Conservation (phyloP, 2,888 invertebrate genomes). For the Nasonia oneida region DNA sequence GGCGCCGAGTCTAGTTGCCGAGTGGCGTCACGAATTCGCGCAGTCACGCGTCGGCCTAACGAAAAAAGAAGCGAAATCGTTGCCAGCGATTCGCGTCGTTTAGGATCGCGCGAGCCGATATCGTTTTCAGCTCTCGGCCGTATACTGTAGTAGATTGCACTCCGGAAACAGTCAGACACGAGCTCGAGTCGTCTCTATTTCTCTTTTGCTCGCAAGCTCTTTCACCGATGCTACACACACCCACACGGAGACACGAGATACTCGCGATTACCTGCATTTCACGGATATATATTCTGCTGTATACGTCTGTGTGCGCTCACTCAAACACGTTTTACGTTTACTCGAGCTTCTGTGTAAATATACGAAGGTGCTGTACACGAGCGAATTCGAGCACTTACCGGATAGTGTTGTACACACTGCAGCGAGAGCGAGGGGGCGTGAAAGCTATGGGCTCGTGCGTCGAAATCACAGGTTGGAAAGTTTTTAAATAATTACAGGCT, state of each 20-base stretch:
- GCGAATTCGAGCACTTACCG: not conserved
- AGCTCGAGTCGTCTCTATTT: conserved; percentile 4
- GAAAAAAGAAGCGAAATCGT: conserved; percentile 26
- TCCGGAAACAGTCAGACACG: conserved; percentile 31
- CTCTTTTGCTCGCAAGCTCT: not conserved
- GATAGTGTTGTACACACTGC: conserved; percentile 35
- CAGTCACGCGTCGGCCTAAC: conserved; percentile 44
- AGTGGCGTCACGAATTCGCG: conserved; percentile 54
- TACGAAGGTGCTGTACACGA: not conserved
- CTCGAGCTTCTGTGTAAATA: not conserved
- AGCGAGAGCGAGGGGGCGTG: not conserved
- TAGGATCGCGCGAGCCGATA: conserved; percentile 9
- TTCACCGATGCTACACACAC: not conserved
- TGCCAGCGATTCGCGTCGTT: conserved; percentile 46
- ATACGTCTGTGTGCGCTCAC: not conserved
- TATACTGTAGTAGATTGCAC: conserved; percentile 28
- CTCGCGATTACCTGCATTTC: not conserved
- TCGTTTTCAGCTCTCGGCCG: conserved; percentile 7
- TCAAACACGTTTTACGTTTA: not conserved
- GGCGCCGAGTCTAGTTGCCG: conserved; percentile 35
- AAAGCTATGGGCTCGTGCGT: not conserved
- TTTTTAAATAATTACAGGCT: conserved; percentile 77
- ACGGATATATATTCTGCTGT: not conserved
- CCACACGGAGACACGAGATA: not conserved
- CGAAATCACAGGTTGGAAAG: conserved; percentile 68